A percentile compares a stretch with the other conserved stretches of the same genome.
These are phyloP conservation scores for Epicampocera succincta DNA, from an alignment of 2,888 invertebrate genomes.

Conservation along the genomic window DNA sequence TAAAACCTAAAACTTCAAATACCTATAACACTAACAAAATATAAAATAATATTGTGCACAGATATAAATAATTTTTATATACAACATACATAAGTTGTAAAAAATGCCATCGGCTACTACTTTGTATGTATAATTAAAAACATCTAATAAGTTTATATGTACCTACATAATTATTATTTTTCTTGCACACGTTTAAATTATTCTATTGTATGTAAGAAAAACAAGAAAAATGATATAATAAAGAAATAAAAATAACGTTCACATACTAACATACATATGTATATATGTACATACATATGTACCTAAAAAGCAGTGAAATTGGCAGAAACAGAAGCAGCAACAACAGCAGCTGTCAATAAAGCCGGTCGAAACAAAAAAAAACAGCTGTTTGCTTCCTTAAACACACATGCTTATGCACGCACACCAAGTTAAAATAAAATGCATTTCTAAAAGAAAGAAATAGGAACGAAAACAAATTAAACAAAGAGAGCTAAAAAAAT, in stretches of 20 bases:
- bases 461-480: constrained; percentile 13
- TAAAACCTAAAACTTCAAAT: constrained; percentile 7
- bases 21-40: constrained; percentile 8
- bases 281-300: constrained; percentile 25
- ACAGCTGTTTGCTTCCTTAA: constrained; percentile 70
- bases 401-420: constrained; percentile 5
- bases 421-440: constrained; percentile 46
- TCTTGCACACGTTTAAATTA: constrained; percentile 26
- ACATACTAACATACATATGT: constrained; percentile 50
- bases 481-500: constrained; percentile 12
- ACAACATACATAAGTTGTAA: too few relatives aligned
- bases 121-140: constrained; percentile 19
- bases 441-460: constrained; percentile 57
- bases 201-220: background rate
- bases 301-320: constrained; percentile 45
- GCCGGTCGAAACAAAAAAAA: constrained; percentile 76
- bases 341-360: constrained; percentile 76
- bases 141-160: constrained; percentile 1
- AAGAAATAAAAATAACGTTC: constrained; percentile 40
- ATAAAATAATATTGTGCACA: too few relatives aligned
- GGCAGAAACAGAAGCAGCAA: constrained; percentile 54
- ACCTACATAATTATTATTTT: too few relatives aligned
- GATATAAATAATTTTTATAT: too few relatives aligned
- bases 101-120: background rate
- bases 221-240: constrained; percentile 9